Evolutionary conservation across 2,888 invertebrate genomes (phyloP).

Genomic region (Mythimna lalbum): DNA sequence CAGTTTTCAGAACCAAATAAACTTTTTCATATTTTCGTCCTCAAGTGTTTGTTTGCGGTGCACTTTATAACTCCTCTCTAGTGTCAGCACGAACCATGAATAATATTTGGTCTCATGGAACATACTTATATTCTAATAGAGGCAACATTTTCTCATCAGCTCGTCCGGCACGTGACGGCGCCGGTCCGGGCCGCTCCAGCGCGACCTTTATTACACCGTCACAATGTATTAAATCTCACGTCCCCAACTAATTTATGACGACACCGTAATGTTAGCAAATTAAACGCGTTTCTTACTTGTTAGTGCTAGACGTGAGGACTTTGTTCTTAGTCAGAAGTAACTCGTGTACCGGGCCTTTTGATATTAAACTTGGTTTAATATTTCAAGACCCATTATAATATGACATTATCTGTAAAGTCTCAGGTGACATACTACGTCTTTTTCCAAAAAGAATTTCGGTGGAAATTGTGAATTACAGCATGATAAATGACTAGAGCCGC

Average conservation of each 20-base stretch:
- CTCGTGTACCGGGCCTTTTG: background rate
- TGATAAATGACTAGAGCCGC: background rate
- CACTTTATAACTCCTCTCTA: background rate
- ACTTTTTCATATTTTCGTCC: background rate
- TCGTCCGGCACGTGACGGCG: conserved; percentile 29
- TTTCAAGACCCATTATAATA: conserved; percentile 6
- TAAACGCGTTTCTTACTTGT: conserved; percentile 38
- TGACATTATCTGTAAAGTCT: conserved; percentile 1
- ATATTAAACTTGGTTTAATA: conserved; percentile 19
- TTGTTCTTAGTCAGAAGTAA: conserved; percentile 8
- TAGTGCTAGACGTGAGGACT: conserved; percentile 33
- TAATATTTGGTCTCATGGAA: conserved; percentile 16
- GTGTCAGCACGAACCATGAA: conserved; percentile 17
- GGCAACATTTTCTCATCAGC: conserved; percentile 44
- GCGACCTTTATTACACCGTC: conserved; percentile 40
- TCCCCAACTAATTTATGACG: conserved; percentile 56
- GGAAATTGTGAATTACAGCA: background rate
- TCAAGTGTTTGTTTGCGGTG: background rate
- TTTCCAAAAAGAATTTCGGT: conserved; percentile 1
- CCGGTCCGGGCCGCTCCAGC: conserved; percentile 12
- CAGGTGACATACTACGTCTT: background rate
- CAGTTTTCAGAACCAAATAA: background rate
- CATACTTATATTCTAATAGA: conserved; percentile 26
- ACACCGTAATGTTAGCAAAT: conserved; percentile 53
- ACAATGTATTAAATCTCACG: conserved; percentile 55